Conservation (phyloP, 2,797 vertebrate genomes). For the Brotula barbata region DNA sequence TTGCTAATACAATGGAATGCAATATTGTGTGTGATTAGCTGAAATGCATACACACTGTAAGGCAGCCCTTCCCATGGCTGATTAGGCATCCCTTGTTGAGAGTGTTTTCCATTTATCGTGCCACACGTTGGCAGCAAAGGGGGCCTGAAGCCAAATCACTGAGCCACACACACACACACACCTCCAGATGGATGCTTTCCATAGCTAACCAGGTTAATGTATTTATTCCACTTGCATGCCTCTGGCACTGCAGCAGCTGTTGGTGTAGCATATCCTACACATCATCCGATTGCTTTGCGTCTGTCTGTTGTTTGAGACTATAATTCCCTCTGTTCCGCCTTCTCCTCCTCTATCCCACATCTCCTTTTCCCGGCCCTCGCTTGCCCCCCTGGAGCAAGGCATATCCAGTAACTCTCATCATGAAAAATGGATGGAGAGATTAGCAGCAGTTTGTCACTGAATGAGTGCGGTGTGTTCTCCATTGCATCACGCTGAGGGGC, state of each 20-base stretch:
- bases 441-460: slow-evolving; percentile 60
- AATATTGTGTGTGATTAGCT: slow-evolving; percentile 22
- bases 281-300: slow-evolving; percentile 46
- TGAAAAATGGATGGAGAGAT: slow-evolving; percentile 66
- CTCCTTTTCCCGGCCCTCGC: slow-evolving; percentile 18
- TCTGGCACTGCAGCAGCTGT: slow-evolving; percentile 46
- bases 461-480: slow-evolving; percentile 32
- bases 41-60: background rate
- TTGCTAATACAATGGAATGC: slow-evolving; percentile 21
- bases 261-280: slow-evolving; percentile 35
- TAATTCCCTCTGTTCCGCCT: background rate
- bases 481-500: slow-evolving; percentile 41
- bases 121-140: slow-evolving; percentile 8
- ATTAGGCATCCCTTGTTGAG: slow-evolving; percentile 37
- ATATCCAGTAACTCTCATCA: slow-evolving; percentile 35
- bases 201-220: slow-evolving; percentile 50
- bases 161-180: slow-evolving; percentile 22
- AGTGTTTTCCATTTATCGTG: slow-evolving; percentile 21
- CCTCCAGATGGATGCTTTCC: slow-evolving; percentile 38
- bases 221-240: slow-evolving; percentile 49
- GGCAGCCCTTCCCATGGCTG: slow-evolving; percentile 25
- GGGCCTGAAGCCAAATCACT: slow-evolving; percentile 26
- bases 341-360: background rate
- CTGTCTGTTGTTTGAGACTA: slow-evolving; percentile 36
- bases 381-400: slow-evolving; percentile 37